Percentiles rank a stretch among this genome's conserved stretches.
These are phyloP conservation scores for Patella pellucida DNA, from an alignment of 2,888 invertebrate species.

Conservation along the genomic window DNA sequence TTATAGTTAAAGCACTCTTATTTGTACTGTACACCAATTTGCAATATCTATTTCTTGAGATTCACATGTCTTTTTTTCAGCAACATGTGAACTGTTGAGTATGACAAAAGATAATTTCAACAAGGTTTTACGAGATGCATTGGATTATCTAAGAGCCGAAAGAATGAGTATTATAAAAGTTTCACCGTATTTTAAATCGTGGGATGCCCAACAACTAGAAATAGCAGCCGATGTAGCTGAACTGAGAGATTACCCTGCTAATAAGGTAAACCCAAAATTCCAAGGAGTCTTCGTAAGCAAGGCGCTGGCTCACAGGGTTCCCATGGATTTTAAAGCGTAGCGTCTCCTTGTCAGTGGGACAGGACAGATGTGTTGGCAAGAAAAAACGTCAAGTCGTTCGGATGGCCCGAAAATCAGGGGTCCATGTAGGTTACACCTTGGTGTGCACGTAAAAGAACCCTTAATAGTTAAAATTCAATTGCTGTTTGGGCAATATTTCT, in stretches of 20 bases:
- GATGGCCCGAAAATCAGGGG: too few species aligned
- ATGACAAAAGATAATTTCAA: constrained; percentile 54
- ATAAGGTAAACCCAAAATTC: constrained; percentile 33
- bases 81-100: constrained; percentile 48
- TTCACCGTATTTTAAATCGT: constrained; percentile 38
- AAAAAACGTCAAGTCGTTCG: too few species aligned
- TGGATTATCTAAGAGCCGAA: constrained; percentile 43
- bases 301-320: too few species aligned
- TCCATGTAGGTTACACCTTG: too few species aligned
- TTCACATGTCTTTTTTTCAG: constrained; percentile 28
- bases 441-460: too few species aligned
- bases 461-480: too few species aligned
- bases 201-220: constrained; percentile 45
- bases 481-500: too few species aligned
- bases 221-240: constrained; percentile 41
- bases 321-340: too few species aligned
- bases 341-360: too few species aligned
- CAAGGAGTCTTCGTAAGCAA: too few species aligned
- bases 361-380: too few species aligned
- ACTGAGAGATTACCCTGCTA: constrained; percentile 41
- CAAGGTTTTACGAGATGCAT: constrained; percentile 41
- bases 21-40: background rate
- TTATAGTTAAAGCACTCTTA: too few species aligned
- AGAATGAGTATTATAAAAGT: constrained; percentile 39
- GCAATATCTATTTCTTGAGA: background rate